Evolutionary conservation across 2,888 invertebrate species (phyloP).

Genomic region (Dendrolimus houi): DNA sequence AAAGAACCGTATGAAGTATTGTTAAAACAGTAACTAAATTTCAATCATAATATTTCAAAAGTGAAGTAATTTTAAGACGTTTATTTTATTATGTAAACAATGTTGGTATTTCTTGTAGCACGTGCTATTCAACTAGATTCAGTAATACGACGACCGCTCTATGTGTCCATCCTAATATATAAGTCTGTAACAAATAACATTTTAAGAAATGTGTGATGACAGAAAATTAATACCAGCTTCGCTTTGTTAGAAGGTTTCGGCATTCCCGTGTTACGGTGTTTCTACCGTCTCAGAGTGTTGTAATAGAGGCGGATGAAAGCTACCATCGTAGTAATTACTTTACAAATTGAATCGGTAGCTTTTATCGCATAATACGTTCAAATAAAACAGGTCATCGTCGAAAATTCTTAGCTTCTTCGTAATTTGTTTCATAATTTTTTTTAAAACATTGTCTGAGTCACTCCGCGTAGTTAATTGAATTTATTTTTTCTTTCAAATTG

Average conservation of each 20-base stretch:
- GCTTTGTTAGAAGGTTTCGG: conserved; percentile 7
- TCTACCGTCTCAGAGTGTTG: neutral
- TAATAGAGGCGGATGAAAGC: conserved; percentile 3
- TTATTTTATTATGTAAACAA: too few species aligned
- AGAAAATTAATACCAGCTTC: conserved; percentile 7
- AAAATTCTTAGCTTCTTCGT: neutral
- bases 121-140: too few species aligned
- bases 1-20: too few species aligned
- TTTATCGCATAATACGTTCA: neutral
- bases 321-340: conserved; percentile 13
- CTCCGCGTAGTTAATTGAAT: neutral
- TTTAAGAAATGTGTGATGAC: conserved; percentile 1
- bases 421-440: neutral
- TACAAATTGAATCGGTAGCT: conserved; percentile 12
- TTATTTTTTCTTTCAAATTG: neutral
- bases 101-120: too few species aligned
- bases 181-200: neutral
- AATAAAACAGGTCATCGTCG: neutral
- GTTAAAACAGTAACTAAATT: too few species aligned
- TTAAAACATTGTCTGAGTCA: neutral
- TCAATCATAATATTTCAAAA: too few species aligned
- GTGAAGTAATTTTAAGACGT: too few species aligned
- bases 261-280: conserved; percentile 8
- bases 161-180: too few species aligned
- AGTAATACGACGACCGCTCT: too few species aligned